Percentiles rank a stretch among this genome's conserved stretches.
phyloP scores from a whole-genome alignment of 1,140 invertebrate species.

The Papilio glaucus region DNA sequence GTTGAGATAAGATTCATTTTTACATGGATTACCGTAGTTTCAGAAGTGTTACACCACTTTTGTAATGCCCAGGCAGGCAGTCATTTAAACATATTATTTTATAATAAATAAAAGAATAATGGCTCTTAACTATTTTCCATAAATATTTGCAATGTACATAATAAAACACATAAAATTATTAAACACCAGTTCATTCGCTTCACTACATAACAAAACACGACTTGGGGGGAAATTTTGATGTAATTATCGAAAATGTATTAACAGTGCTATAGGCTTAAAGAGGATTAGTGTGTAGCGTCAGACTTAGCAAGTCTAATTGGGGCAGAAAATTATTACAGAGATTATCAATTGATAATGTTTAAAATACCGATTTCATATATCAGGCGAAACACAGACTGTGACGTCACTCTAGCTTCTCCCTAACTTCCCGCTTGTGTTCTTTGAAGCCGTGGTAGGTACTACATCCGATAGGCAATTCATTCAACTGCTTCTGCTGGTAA shows the following conservation, averaged over 20 bases:
- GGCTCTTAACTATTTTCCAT: neutral
- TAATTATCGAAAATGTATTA: constrained; percentile 35
- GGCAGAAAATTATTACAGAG: constrained; percentile 8
- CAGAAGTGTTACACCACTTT: neutral
- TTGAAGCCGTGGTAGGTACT: no score
- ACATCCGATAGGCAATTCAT: no score
- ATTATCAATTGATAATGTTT: no score
- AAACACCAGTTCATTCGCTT: neutral
- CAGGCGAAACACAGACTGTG: no score
- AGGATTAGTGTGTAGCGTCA: constrained; percentile 8
- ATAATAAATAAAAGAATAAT: neutral
- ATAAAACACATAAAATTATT: constrained; percentile 56
- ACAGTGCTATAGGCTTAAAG: constrained; percentile 28
- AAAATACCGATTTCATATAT: neutral
- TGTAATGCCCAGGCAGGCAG: neutral
- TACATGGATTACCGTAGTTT: neutral
- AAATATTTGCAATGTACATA: no score
- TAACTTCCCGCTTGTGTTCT: no score
- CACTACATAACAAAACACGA: neutral
- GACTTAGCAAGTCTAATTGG: constrained; percentile 31
- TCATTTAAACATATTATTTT: constrained; percentile 1
- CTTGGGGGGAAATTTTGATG: constrained; percentile 14
- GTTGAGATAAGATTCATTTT: neutral
- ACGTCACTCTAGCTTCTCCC: no score
- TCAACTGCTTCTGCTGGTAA: no score